phyloP scores from a whole-genome alignment of 2,888 invertebrate genomes.

The Trichogramma evanescens region DNA sequence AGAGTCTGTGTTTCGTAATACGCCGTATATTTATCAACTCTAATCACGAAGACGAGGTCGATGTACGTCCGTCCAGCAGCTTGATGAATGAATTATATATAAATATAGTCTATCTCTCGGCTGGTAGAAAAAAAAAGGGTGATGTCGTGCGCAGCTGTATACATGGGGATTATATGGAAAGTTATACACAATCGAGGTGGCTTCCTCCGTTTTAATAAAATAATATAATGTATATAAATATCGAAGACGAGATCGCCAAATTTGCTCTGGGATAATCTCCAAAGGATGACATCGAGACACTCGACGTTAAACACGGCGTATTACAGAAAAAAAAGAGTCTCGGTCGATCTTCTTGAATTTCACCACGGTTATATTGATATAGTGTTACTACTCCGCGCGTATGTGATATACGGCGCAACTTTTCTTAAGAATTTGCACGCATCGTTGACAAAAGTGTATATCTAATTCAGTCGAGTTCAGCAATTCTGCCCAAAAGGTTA shows the following conservation, averaged over 20 bases:
- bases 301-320: too few species aligned
- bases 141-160: background rate
- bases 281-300: too few species aligned
- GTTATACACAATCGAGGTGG: background rate
- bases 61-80: constrained; percentile 7
- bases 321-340: too few species aligned
- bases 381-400: too few species aligned
- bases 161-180: background rate
- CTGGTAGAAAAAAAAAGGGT: background rate
- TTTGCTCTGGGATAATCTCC: too few species aligned
- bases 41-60: constrained; percentile 11
- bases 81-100: constrained; percentile 10
- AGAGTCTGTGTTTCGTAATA: constrained; percentile 6
- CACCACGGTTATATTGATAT: too few species aligned
- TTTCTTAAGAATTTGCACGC: too few species aligned
- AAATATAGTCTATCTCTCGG: background rate
- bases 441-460: too few species aligned
- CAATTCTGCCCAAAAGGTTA: too few species aligned
- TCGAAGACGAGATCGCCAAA: background rate
- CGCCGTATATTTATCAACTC: constrained; percentile 22
- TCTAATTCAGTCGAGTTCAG: too few species aligned
- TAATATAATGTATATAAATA: background rate
- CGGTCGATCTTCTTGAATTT: too few species aligned
- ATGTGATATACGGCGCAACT: too few species aligned
- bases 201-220: background rate